Evolutionary conservation across 2,797 vertebrate species (phyloP).

Genomic region (Macropodus opercularis): DNA sequence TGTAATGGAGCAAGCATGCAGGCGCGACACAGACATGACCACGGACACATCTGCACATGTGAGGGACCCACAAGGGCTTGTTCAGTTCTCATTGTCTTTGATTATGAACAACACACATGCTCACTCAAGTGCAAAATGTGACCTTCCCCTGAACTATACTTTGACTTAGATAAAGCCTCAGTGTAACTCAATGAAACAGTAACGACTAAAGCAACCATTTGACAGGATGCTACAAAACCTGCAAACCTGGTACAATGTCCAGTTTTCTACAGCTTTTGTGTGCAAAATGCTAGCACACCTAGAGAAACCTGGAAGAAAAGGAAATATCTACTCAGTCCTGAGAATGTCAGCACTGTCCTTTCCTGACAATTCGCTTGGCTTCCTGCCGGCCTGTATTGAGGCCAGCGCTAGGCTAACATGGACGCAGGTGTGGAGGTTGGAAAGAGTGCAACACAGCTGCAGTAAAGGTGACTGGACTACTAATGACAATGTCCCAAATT

Average conservation of each 20-base stretch:
- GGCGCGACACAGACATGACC: constrained; percentile 51
- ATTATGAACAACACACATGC: constrained; percentile 11
- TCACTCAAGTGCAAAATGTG: constrained; percentile 10
- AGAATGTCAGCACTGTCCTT: constrained; percentile 48
- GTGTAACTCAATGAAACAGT: neutral
- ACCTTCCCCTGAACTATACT: constrained; percentile 15
- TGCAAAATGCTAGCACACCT: constrained; percentile 15
- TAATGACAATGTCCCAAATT: constrained; percentile 20
- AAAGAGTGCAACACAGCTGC: constrained; percentile 51
- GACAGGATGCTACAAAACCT: constrained; percentile 2
- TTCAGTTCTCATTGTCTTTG: neutral
- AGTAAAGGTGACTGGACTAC: constrained; percentile 27
- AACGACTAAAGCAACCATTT: constrained; percentile 6
- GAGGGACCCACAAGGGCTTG: constrained; percentile 14
- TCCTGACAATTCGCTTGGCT: constrained; percentile 41
- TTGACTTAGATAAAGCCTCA: constrained; percentile 3
- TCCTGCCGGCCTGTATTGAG: constrained; percentile 56
- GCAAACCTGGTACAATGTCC: constrained; percentile 8
- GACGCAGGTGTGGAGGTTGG: constrained; percentile 58
- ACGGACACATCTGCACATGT: constrained; percentile 23
- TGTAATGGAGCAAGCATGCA: constrained; percentile 69
- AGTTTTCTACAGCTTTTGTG: neutral
- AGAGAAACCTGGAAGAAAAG: constrained; percentile 20
- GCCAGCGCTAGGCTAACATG: constrained; percentile 47
- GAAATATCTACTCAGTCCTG: constrained; percentile 17